Base-by-base conservation (phyloP, 2,797 vertebrate species). In the Neomorphus geoffroyi region DNA sequence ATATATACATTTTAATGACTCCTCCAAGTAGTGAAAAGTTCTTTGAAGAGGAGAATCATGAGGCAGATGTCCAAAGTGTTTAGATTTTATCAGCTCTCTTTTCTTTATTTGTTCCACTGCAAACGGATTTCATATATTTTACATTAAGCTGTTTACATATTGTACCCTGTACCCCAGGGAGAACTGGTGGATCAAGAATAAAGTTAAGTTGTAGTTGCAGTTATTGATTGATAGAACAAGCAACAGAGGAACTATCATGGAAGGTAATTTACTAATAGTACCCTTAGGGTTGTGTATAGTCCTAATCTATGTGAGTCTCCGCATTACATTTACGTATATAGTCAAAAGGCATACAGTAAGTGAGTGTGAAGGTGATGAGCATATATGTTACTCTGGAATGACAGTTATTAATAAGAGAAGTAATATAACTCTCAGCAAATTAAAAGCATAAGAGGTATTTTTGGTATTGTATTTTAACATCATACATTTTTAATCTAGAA, bases 1-100 rank as follows among this genome's bases (percentile, higher is more conserved):
- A 80, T 48, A 48, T 48, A 24, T 48, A 24, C 13, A 54, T 90
- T 94, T 74, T 78, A 89, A 86, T 91, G 88, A 92, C 57, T 94
- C 35, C 62, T 93, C 73, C n/a, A 87, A 78, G 27, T 24, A 54
- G 8, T 71, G 35, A 84, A 91, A 85, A 87, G 18, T 2, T 2
- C 26, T 92, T 92, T 27, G 78, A 60, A 82, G 24, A 39, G 65
- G 51, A 90, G 45, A 43, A 80, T 4, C 18, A 80, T 61, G 26
- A 82, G 73, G 43, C 18, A 78, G 23, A 21, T 71, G 39, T 67
- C n/a, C 65, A 80, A 82, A 87, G 18, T 2, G 21, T 10, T 74
- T 37, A 74, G 18, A 57, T 80, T 74, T 50, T 37, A 71, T 95
- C 89, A 85, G 89, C 50, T 3, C 24, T 80, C 9, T 51, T 81